Conservation (phyloP, 2,113 vertebrate species). For the Lota lota region DNA sequence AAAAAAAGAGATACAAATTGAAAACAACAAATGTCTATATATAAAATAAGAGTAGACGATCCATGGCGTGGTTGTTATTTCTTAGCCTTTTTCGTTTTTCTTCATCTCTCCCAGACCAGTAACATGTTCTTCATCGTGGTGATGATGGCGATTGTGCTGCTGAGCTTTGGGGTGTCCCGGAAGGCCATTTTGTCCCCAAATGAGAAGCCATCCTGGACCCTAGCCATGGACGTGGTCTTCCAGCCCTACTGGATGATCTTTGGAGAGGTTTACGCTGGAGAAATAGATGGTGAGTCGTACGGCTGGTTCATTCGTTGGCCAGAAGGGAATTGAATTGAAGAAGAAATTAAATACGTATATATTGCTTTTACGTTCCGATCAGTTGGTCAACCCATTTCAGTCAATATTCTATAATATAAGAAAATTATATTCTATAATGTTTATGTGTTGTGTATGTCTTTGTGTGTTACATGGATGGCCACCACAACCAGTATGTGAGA, state of each 20-base stretch:
- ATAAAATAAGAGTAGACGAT: too few relatives aligned
- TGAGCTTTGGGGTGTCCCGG: slow-evolving; percentile 93
- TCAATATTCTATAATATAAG: too few relatives aligned
- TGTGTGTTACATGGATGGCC: slow-evolving; percentile 5
- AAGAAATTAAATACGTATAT: background rate
- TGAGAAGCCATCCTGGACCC: slow-evolving; percentile 85
- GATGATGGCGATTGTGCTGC: slow-evolving; percentile 93
- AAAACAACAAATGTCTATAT: too few relatives aligned
- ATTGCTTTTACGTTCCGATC: too few relatives aligned
- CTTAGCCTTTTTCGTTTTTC: background rate
- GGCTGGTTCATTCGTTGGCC: background rate
- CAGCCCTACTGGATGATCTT: slow-evolving; percentile 99
- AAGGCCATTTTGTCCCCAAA: slow-evolving; percentile 90
- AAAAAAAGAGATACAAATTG: too few relatives aligned
- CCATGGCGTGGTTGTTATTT: too few relatives aligned
- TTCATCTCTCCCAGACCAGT: slow-evolving; percentile 74
- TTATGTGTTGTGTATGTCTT: background rate
- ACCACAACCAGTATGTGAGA: slow-evolving; percentile 75
- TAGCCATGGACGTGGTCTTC: slow-evolving; percentile 88
- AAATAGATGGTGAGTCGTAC: slow-evolving; percentile 83
- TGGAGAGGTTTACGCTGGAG: slow-evolving; percentile 90
- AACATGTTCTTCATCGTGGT: slow-evolving; percentile 99
- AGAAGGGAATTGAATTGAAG: background rate
- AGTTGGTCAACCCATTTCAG: too few relatives aligned
- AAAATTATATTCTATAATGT: background rate